Base-by-base conservation (phyloP, 1,140 invertebrate genomes). In the Schmidtea mediterranea region DNA sequence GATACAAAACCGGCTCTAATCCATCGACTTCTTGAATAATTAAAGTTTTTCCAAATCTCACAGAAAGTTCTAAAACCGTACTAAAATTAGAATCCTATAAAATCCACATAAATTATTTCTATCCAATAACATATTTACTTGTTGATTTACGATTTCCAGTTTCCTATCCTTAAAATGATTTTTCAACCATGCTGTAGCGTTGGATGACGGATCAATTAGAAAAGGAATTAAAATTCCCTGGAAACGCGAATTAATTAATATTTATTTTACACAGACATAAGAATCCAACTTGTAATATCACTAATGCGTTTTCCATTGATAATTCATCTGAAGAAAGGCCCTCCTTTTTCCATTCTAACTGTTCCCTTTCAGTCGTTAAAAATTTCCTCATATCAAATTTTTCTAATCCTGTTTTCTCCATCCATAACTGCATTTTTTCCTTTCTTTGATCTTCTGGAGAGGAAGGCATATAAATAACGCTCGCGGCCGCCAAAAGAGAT, bases 1-100 rank as follows among this genome's bases (percentile, higher is more conserved):
- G 74, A 49, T 74, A 71, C 1, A 82, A 57, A n/a, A 74, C 60
- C 5, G 76, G 70, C 49, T 76, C 73, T 21, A 80, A 68, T 10
- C 57, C 57, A 54, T 74, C 72, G 1, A 76, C 69, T 54, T 94
- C 84, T 57, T 80, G 76, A 23, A 97, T 71, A 2, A 97, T 71
- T 1, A 97, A 58, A 0, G 76, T 76, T 65, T 95, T 94, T 1
- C 86, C 84, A 69, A 97, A 89, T 52, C 89, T 71, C 8, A 82
- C 71, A 13, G 81, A 78, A 39, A 90, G 69, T 60, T 97, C 89
- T 1, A 97, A 57, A 15, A 75, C 73, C 1, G 78, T 83, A 15
- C 73, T 62, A 52, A 92, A 78, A 55, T 79, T 80, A 0, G 75
- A 64, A 58, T 79, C 79, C 56, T 69, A 47, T 12, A n/a, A n/a